Evolutionary conservation across 2,888 invertebrate genomes (phyloP).

Genomic region (Macroteleia sp.): DNA sequence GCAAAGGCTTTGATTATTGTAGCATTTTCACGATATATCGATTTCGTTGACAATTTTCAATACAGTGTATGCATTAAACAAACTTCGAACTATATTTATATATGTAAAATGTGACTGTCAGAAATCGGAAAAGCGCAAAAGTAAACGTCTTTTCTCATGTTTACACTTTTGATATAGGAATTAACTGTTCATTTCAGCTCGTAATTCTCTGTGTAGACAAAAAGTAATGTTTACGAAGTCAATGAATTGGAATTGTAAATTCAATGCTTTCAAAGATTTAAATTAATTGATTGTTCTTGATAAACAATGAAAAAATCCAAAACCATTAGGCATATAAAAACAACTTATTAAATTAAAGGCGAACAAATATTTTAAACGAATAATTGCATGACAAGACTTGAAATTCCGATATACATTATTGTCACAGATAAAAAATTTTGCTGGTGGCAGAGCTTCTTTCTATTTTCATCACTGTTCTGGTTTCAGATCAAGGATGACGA

Average conservation of each 20-base stretch:
- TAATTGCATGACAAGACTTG: constrained; percentile 2
- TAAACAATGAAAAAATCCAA: no score
- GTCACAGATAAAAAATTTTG: constrained; percentile 22
- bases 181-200: constrained; percentile 28
- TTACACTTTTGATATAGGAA: constrained; percentile 26
- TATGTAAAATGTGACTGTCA: constrained; percentile 44
- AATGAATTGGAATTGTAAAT: no score
- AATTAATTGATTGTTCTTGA: no score
- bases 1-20: no score
- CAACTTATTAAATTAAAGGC: no score
- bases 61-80: constrained; percentile 4
- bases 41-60: constrained; percentile 26
- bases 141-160: constrained; percentile 21
- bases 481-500: constrained; percentile 46
- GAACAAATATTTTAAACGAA: constrained; percentile 12
- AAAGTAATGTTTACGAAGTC: no score
- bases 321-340: no score
- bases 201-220: constrained; percentile 9
- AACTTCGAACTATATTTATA: constrained; percentile 39
- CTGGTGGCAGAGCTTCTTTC: not conserved
- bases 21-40: constrained; percentile 26
- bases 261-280: no score
- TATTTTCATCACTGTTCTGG: constrained; percentile 19
- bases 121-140: constrained; percentile 22
- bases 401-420: constrained; percentile 35